Conservation (phyloP, 2,888 invertebrate genomes). For the Xylota segnis region DNA sequence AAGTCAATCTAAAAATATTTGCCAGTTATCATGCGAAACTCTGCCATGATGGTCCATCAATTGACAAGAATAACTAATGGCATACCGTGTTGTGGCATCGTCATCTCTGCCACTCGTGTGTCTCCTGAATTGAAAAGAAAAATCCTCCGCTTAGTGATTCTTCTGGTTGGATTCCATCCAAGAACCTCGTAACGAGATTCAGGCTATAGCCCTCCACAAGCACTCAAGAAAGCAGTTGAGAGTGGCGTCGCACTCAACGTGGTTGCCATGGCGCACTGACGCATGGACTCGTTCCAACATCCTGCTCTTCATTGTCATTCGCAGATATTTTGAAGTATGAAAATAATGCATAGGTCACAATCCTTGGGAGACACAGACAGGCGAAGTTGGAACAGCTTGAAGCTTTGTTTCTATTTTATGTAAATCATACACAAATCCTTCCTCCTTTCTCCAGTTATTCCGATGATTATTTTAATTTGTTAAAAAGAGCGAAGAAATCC, state of each 20-base stretch:
- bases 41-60: not conserved
- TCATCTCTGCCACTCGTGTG: not conserved
- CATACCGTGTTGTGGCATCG: not conserved
- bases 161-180: constrained; percentile 29
- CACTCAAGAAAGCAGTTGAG: constrained; percentile 10
- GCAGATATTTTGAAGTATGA: constrained; percentile 24
- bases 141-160: constrained; percentile 5
- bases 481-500: constrained; percentile 1
- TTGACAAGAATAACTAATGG: constrained; percentile 1
- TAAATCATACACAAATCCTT: constrained; percentile 6
- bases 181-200: constrained; percentile 22
- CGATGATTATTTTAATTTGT: constrained; percentile 16
- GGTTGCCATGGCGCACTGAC: constrained; percentile 22
- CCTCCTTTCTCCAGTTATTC: not conserved
- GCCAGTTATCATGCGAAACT: not conserved
- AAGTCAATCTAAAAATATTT: constrained; percentile 31
- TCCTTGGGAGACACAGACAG: constrained; percentile 1
- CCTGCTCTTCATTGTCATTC: constrained; percentile 23
- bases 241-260: not conserved
- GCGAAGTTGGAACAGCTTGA: constrained; percentile 4
- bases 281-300: constrained; percentile 48
- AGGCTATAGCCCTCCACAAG: not conserved
- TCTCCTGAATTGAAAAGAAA: not conserved
- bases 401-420: constrained; percentile 5
- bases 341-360: constrained; percentile 15